A percentile compares a stretch with the other conserved stretches of the same genome.
Conservation (phyloP, 2,797 vertebrate species). For the Danio albolineatus region DNA sequence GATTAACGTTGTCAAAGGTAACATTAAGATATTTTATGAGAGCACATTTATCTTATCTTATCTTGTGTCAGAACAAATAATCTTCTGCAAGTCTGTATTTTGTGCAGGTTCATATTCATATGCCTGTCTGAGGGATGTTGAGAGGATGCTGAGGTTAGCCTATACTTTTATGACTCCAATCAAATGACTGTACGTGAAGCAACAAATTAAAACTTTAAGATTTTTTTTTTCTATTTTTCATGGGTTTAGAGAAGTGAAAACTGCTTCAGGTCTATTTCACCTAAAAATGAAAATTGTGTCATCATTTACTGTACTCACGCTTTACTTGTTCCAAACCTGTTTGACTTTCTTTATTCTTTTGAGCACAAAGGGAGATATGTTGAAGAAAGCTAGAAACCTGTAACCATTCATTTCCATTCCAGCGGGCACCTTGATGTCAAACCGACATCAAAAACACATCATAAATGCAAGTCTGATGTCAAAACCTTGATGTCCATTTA, state of each 20-base stretch:
- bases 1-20: slow-evolving; percentile 3
- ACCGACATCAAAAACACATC: too few species aligned
- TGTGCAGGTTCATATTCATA: background rate
- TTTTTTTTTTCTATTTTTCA: slow-evolving; percentile 4
- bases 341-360: too few species aligned
- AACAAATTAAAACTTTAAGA: background rate
- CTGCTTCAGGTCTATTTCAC: too few species aligned
- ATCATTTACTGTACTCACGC: too few species aligned
- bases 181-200: slow-evolving; percentile 2
- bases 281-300: too few species aligned
- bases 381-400: too few species aligned
- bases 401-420: too few species aligned
- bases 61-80: slow-evolving; percentile 38
- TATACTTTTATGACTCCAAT: slow-evolving; percentile 11
- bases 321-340: too few species aligned
- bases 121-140: slow-evolving; percentile 5
- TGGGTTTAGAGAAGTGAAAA: background rate
- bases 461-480: too few species aligned
- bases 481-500: too few species aligned
- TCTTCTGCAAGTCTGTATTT: background rate
- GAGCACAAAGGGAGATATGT: too few species aligned
- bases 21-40: slow-evolving; percentile 38
- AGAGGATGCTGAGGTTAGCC: background rate
- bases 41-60: slow-evolving; percentile 33
- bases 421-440: too few species aligned